These are phyloP conservation scores for Drosophila pseudoobscura DNA, from an alignment of 1,140 invertebrate genomes.

Conservation along the genomic window DNA sequence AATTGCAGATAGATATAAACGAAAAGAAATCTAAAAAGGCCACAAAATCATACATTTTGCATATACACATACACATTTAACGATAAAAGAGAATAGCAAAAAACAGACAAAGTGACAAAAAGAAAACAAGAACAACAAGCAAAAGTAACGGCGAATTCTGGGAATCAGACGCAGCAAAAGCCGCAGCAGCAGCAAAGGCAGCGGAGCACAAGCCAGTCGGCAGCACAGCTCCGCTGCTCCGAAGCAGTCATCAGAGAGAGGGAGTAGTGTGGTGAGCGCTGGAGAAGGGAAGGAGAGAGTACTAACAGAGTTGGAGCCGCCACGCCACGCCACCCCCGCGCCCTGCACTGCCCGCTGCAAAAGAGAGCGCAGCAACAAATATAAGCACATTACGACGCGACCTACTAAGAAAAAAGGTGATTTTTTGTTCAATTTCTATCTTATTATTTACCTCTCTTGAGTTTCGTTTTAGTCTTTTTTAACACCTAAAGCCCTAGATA, in stretches of 20 bases:
- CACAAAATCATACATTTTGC: background rate
- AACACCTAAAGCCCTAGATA: conserved; percentile 47
- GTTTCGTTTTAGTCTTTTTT: conserved; percentile 63
- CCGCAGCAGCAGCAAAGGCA: conserved; percentile 36
- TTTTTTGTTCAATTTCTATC: conserved; percentile 61
- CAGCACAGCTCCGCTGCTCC: conserved; percentile 51
- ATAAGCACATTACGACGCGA: conserved; percentile 62
- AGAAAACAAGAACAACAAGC: conserved; percentile 27
- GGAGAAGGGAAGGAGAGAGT: conserved; percentile 10
- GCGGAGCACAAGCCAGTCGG: conserved; percentile 41
- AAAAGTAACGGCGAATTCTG: conserved; percentile 42
- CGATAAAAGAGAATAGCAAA: background rate
- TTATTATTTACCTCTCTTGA: conserved; percentile 52
- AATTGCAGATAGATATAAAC: conserved; percentile 4
- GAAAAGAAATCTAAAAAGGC: background rate
- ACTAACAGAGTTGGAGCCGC: background rate
- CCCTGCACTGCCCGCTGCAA: conserved; percentile 10
- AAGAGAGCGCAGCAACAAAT: conserved; percentile 40
- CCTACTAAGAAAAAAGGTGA: conserved; percentile 76
- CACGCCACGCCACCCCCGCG: background rate
- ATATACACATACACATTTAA: no score
- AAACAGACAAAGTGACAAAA: background rate
- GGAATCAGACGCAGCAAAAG: conserved; percentile 3
- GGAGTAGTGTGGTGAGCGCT: background rate
- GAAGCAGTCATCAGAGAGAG: background rate